These are phyloP conservation scores for Ictidomys tridecemlineatus DNA, from an alignment of 2,113 vertebrate genomes.

Conservation along the genomic window DNA sequence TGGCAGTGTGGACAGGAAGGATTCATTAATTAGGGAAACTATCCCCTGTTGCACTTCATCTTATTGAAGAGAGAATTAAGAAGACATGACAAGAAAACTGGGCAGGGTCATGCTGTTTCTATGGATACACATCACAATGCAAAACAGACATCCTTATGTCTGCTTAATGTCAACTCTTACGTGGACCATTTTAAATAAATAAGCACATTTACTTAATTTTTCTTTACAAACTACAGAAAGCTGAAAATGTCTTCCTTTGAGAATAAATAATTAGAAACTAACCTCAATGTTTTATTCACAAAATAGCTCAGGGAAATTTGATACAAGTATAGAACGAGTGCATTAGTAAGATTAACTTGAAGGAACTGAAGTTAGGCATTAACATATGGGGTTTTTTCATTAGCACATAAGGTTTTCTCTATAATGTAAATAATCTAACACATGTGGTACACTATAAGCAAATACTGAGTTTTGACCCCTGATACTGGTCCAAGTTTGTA, in stretches of 20 bases:
- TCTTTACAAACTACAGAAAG: not conserved
- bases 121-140: not conserved
- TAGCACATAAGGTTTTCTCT: not conserved
- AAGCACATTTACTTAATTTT: not conserved
- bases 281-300: not conserved
- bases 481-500: not conserved
- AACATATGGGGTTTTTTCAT: not conserved
- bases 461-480: not conserved
- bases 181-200: not conserved
- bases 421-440: conserved; percentile 3
- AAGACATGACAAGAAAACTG: not conserved
- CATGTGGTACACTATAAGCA: not conserved
- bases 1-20: not conserved
- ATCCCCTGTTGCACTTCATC: not conserved
- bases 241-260: not conserved
- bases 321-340: not conserved
- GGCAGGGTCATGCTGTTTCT: not conserved
- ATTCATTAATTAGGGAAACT: not conserved
- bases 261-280: not conserved
- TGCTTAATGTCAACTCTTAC: not conserved
- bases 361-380: not conserved
- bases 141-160: not conserved
- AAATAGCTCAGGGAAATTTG: not conserved
- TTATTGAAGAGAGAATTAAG: not conserved
- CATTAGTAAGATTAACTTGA: not conserved